These are phyloP conservation scores for Pachyseris speciosa DNA, from an alignment of 64 coral and sea anemone genomes.

Conservation along the genomic window DNA sequence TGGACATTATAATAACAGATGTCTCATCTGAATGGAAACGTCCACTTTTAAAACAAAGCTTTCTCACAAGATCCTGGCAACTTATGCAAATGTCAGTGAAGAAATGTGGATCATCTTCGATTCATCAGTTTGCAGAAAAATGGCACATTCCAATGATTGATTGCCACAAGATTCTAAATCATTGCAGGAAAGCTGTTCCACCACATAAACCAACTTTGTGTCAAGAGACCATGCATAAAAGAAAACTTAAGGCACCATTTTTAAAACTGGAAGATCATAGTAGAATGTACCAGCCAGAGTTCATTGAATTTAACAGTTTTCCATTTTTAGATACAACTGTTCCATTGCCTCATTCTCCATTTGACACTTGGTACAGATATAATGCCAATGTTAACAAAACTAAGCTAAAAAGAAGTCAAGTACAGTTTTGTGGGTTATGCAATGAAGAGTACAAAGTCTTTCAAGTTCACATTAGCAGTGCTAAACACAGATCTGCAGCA, in stretches of 20 bases:
- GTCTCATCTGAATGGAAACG: background rate
- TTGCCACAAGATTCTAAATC: background rate
- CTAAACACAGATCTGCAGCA: background rate
- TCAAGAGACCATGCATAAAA: background rate
- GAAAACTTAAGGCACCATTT: background rate
- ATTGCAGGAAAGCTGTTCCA: background rate
- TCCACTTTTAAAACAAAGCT: background rate
- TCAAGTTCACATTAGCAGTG: background rate
- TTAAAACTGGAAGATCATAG: background rate
- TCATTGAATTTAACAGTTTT: background rate
- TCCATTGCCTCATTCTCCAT: background rate
- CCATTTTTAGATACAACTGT: background rate
- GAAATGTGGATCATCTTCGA: background rate
- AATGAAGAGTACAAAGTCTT: background rate
- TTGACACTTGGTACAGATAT: background rate
- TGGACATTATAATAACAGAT: background rate
- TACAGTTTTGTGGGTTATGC: background rate
- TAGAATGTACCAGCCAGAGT: background rate
- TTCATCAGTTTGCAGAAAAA: background rate
- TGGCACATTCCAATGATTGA: background rate
- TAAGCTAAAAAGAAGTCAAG: background rate
- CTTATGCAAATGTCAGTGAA: background rate
- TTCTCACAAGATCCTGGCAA: background rate
- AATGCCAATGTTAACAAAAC: background rate
- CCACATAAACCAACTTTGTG: background rate